A percentile compares a stretch with the other conserved stretches of the same genome.
These are phyloP conservation scores for Phenganax subtilis DNA, from an alignment of 92 coral and sea anemone species.

Conservation along the genomic window DNA sequence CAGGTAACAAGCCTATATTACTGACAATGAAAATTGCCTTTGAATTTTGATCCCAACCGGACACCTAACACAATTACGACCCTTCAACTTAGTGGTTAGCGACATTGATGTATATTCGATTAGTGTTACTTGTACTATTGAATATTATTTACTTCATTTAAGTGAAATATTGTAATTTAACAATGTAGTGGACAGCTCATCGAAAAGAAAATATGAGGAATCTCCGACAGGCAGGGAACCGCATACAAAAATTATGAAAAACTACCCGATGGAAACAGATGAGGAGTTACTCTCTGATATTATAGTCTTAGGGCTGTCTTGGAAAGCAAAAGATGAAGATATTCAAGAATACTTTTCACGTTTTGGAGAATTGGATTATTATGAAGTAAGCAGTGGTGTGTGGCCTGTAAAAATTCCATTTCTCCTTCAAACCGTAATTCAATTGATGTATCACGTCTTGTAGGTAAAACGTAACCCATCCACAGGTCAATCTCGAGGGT, in stretches of 20 bases:
- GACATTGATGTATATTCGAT: too few species aligned
- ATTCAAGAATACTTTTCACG: slow-evolving; percentile 71
- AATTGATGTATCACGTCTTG: neutral
- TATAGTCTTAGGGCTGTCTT: slow-evolving; percentile 85
- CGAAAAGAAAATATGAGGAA: slow-evolving; percentile 88
- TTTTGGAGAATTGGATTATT: slow-evolving; percentile 81
- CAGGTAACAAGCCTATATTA: too few species aligned
- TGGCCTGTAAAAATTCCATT: neutral
- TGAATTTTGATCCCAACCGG: too few species aligned
- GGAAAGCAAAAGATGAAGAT: slow-evolving; percentile 80
- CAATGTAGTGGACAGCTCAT: slow-evolving; percentile 62
- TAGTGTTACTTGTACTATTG: too few species aligned
- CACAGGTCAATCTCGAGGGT: slow-evolving; percentile 79
- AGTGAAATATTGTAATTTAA: neutral
- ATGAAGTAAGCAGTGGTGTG: slow-evolving; percentile 59
- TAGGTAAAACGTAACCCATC: slow-evolving; percentile 68
- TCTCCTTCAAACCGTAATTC: neutral
- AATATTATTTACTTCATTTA: too few species aligned
- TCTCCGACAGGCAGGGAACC: slow-evolving; percentile 85
- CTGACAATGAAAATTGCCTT: too few species aligned
- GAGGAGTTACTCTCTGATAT: slow-evolving; percentile 69
- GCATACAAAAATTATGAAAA: slow-evolving; percentile 67
- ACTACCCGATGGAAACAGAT: slow-evolving; percentile 59
- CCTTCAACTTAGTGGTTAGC: too few species aligned
- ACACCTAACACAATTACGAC: too few species aligned